These are phyloP conservation scores for Lydus trimaculatus DNA, from an alignment of 2,888 invertebrate genomes.

Conservation along the genomic window DNA sequence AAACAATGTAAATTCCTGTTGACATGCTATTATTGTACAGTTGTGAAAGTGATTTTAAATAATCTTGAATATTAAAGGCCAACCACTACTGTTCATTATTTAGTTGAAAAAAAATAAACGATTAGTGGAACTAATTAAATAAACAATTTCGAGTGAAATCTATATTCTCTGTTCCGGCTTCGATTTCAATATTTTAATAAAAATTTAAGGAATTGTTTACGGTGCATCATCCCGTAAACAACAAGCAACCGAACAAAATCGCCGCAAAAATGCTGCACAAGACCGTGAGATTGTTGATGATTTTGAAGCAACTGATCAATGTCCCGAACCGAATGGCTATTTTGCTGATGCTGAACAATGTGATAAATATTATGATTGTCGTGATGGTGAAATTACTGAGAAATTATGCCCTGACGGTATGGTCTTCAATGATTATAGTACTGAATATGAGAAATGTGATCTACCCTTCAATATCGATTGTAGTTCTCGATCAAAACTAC, in stretches of 20 bases:
- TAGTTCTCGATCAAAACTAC: conserved; percentile 75
- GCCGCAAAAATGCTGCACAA: conserved; percentile 26
- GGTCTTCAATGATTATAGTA: conserved; percentile 87
- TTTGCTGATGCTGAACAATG: conserved; percentile 88
- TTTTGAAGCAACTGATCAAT: conserved; percentile 70
- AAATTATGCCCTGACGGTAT: conserved; percentile 88
- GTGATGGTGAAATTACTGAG: conserved; percentile 75
- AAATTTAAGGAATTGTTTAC: conserved; percentile 29
- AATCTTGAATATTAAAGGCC: conserved; percentile 37
- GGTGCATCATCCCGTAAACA: conserved; percentile 37
- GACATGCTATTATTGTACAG: conserved; percentile 8
- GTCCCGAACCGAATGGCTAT: conserved; percentile 83
- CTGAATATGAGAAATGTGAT: conserved; percentile 85
- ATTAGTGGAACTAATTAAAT: neutral
- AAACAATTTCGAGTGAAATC: neutral
- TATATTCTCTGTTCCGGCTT: neutral
- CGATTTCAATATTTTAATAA: neutral
- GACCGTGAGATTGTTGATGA: conserved; percentile 55
- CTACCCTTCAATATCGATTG: conserved; percentile 88
- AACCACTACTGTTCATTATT: conserved; percentile 26
- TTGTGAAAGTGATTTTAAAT: conserved; percentile 42
- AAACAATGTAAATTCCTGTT: conserved; percentile 4
- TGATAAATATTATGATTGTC: conserved; percentile 87
- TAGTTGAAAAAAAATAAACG: neutral
- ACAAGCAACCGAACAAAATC: conserved; percentile 29